Conservation (phyloP, 2,797 vertebrate genomes). For the Sebastes minor region DNA sequence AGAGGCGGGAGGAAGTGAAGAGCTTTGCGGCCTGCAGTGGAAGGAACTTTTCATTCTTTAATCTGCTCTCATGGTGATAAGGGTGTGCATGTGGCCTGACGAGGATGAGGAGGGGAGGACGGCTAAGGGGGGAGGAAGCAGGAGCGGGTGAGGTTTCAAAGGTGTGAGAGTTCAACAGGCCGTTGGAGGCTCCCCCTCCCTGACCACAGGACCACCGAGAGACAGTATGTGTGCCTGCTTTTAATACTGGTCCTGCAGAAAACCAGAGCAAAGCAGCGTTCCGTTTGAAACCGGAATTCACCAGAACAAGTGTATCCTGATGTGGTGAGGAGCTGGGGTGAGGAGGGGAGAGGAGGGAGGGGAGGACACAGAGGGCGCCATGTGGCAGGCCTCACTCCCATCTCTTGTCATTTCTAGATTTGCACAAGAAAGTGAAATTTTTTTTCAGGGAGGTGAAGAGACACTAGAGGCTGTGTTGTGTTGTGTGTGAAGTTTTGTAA, state of each 20-base stretch:
- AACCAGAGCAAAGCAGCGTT: slow-evolving; percentile 89
- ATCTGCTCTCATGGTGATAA: slow-evolving; percentile 58
- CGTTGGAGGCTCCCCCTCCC: slow-evolving; percentile 85
- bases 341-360: slow-evolving; percentile 69
- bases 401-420: slow-evolving; percentile 56
- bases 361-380: slow-evolving; percentile 58
- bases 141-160: slow-evolving; percentile 64
- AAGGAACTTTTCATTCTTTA: slow-evolving; percentile 41
- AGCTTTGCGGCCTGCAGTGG: slow-evolving; percentile 7
- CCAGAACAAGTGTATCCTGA: slow-evolving; percentile 97
- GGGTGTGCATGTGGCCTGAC: slow-evolving; percentile 18
- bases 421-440: slow-evolving; percentile 32
- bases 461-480: not conserved
- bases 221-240: slow-evolving; percentile 83
- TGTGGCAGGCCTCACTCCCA: slow-evolving; percentile 64
- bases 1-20: not conserved
- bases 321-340: slow-evolving; percentile 91
- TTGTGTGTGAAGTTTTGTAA: slow-evolving; percentile 13
- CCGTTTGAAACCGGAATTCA: slow-evolving; percentile 97
- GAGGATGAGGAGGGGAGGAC: slow-evolving; percentile 37
- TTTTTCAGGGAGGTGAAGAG: slow-evolving; percentile 3
- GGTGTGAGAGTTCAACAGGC: slow-evolving; percentile 74
- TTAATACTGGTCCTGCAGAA: slow-evolving; percentile 87
- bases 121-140: slow-evolving; percentile 60
- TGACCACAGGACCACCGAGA: slow-evolving; percentile 80